phyloP scores from a whole-genome alignment of 1,140 invertebrate species.

The Rhopalosiphum maidis region DNA sequence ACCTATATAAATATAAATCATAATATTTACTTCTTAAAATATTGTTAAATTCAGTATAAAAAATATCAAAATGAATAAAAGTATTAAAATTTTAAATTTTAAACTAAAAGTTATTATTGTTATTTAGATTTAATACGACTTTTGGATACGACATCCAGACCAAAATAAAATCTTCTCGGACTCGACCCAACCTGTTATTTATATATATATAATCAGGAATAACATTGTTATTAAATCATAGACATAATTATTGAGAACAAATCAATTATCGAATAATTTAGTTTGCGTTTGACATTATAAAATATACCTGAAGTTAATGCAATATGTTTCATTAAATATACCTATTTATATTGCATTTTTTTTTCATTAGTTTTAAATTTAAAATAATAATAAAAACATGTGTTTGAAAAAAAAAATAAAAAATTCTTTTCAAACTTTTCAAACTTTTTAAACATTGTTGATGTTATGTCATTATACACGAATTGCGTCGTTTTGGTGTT shows the following conservation, averaged over 20 bases:
- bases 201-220: constrained; percentile 10
- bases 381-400: not conserved
- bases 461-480: constrained; percentile 26
- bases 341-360: not conserved
- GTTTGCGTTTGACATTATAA: not conserved
- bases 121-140: not conserved
- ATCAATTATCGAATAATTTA: not conserved
- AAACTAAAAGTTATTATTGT: not conserved
- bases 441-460: constrained; percentile 16
- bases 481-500: not conserved
- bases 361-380: not conserved
- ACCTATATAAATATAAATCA: not conserved
- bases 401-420: not conserved
- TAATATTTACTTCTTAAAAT: not conserved
- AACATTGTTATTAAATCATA: not conserved
- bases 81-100: not conserved
- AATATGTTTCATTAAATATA: not conserved
- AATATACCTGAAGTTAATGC: not conserved
- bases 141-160: constrained; percentile 41
- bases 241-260: not conserved
- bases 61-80: not conserved
- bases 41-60: not conserved
- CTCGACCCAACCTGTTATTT: constrained; percentile 31
- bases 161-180: constrained; percentile 44
- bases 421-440: not conserved